Evolutionary conservation across 1,140 invertebrate species (phyloP).

Genomic region (Drosophila melanica): DNA sequence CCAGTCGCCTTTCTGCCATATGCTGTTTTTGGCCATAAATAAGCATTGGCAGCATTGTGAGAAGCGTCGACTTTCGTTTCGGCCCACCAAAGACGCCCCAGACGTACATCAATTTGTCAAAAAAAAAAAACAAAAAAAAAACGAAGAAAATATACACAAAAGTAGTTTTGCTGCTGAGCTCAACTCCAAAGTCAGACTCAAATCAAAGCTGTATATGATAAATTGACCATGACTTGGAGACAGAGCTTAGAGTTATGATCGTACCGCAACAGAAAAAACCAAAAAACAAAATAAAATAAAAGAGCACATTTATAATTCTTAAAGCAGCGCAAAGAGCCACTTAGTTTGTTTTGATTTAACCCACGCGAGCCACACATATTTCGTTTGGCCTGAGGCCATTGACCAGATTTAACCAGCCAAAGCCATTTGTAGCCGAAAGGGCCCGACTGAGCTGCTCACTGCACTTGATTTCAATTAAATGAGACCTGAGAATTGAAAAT

Average conservation of each 20-base stretch:
- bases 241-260: constrained; percentile 17
- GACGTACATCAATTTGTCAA: constrained; percentile 69
- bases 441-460: constrained; percentile 25
- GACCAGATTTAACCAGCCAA: constrained; percentile 56
- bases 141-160: neutral
- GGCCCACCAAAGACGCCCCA: constrained; percentile 58
- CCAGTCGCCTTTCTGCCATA: neutral
- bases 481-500: constrained; percentile 15
- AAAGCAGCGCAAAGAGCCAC: constrained; percentile 54
- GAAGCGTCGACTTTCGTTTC: constrained; percentile 43
- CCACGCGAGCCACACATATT: constrained; percentile 54
- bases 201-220: constrained; percentile 69
- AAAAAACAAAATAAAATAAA: constrained; percentile 27
- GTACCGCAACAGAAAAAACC: constrained; percentile 9
- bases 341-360: constrained; percentile 75
- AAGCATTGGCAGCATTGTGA: constrained; percentile 45
- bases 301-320: constrained; percentile 65
- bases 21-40: constrained; percentile 54
- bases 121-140: no score
- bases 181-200: constrained; percentile 35
- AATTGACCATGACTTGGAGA: constrained; percentile 72
- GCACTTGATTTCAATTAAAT: constrained; percentile 80
- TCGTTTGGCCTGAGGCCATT: constrained; percentile 58
- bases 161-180: constrained; percentile 2
- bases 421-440: constrained; percentile 35